Evolutionary conservation across 2,797 vertebrate species (phyloP).

Genomic region (Xyrichtys novacula): DNA sequence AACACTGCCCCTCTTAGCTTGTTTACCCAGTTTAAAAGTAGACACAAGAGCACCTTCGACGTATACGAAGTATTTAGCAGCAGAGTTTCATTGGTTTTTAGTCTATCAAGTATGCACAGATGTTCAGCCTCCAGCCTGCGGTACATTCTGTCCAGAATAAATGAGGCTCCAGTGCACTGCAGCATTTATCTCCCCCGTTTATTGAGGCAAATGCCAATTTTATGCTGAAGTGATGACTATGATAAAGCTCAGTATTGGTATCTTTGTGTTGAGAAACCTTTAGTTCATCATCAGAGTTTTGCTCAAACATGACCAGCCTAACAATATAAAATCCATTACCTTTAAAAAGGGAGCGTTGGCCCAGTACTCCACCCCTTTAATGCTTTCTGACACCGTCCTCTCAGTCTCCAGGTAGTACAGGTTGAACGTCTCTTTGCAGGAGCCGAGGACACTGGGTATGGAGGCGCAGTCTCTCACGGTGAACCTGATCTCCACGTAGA

Average conservation of each 20-base stretch:
- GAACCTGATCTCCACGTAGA: constrained; percentile 98
- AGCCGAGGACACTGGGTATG: constrained; percentile 96
- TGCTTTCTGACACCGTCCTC: constrained; percentile 86
- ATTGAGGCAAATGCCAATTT: background rate
- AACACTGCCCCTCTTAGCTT: too few relatives aligned
- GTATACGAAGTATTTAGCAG: background rate
- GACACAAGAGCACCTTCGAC: background rate
- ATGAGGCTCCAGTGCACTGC: background rate
- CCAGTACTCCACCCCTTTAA: constrained; percentile 93
- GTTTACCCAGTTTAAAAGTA: too few relatives aligned
- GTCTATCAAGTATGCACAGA: background rate
- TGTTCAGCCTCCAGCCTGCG: constrained; percentile 1
- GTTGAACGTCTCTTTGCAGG: constrained; percentile 99
- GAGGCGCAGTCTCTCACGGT: constrained; percentile 98
- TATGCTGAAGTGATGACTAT: background rate
- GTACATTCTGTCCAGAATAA: background rate
- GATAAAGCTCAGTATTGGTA: too few relatives aligned
- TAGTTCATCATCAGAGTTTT: too few relatives aligned
- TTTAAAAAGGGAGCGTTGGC: constrained; percentile 91
- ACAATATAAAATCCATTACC: constrained; percentile 62
- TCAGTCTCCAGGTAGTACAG: constrained; percentile 98
- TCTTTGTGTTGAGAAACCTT: constrained; percentile 9
- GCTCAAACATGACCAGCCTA: too few relatives aligned
- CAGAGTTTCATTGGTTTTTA: too few relatives aligned
- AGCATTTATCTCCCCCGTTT: background rate